Base-by-base conservation (phyloP, 2,888 invertebrate genomes). In the Germaria angustata region DNA sequence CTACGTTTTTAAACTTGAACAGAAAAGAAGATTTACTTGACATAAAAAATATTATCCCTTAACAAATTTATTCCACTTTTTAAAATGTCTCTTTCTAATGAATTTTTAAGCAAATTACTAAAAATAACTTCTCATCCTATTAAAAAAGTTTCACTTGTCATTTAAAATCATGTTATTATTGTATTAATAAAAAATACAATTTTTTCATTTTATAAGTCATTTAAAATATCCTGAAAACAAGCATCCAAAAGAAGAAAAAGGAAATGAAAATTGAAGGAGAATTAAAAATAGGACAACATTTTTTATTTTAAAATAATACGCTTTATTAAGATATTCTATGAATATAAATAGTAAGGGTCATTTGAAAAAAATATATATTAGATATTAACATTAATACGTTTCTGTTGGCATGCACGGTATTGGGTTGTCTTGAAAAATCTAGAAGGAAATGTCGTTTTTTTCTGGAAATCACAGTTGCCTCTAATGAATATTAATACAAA, bases 131-230 rank as follows among this genome's bases (percentile, higher is more conserved):
- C 6, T 0, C 11, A 49, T 13, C 36, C 9, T n/a, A 11, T 32
- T 61, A 72, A 59, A 13, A 73, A 57, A 66, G 44, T 65, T 75
- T 73, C 8, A 44, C 2, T 20, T 59, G 11, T 32, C 5, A 71
- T 46, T 55, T 36, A 39, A 22, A 22, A 68, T 53, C 59, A 59
- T 76, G 66, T 1, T 20, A 20, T 28, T 49, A 6, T 36, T 57
- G 44, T 66, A 22, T 66, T 66, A n/a, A 57, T 76, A 55, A 55
- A 17, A 55, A 65, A 55, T 46, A 55, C 13, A 46, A 75, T 63
- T 51, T 51, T 36, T 36, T 44, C 15, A 55, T 57, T 59, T 76
- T 51, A 28, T 46, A 68, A 76, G 68, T 69, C 41, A 77, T 68
- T 77, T 77, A 77, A 59, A 68, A 61, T 34, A 34, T 61, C 17